A percentile compares a stretch with the other conserved stretches of the same genome.
Conservation (phyloP, 2,113 vertebrate genomes). For the Eubucco bourcierii region DNA sequence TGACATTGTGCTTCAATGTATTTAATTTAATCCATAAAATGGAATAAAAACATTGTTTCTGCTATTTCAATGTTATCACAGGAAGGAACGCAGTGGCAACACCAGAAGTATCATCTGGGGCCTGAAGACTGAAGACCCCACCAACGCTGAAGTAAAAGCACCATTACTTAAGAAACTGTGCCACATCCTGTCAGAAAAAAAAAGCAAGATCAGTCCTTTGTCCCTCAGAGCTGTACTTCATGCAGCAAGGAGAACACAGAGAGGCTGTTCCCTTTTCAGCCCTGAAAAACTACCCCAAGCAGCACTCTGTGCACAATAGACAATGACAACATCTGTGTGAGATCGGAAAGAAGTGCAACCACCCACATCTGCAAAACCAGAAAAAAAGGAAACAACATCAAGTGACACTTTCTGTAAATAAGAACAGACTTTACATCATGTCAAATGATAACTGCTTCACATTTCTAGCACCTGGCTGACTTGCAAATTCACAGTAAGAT, state of each 20-base stretch:
- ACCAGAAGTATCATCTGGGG: not conserved
- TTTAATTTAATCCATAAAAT: not conserved
- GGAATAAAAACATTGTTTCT: not conserved
- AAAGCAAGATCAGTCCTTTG: not conserved
- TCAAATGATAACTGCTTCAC: slow-evolving; percentile 6
- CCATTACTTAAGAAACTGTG: not conserved
- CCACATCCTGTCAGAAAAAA: not conserved
- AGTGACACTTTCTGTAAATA: slow-evolving; percentile 30
- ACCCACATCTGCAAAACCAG: slow-evolving; percentile 1
- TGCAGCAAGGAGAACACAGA: not conserved
- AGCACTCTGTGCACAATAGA: slow-evolving; percentile 24
- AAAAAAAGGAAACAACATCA: slow-evolving; percentile 29
- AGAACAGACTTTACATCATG: not conserved
- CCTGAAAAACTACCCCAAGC: not conserved
- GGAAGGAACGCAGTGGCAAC: not conserved
- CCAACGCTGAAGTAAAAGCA: not conserved
- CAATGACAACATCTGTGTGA: slow-evolving; percentile 49
- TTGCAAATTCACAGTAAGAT: not conserved
- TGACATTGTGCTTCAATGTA: not conserved
- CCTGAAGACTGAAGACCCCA: not conserved
- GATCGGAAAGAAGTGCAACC: slow-evolving; percentile 18
- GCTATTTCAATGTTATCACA: not conserved
- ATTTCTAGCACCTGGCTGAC: not conserved
- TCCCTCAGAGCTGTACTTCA: not conserved
- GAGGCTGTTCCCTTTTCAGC: slow-evolving; percentile 30